Evolutionary conservation across 2,113 vertebrate species (phyloP).

Genomic region (Mastomys natalensis): DNA sequence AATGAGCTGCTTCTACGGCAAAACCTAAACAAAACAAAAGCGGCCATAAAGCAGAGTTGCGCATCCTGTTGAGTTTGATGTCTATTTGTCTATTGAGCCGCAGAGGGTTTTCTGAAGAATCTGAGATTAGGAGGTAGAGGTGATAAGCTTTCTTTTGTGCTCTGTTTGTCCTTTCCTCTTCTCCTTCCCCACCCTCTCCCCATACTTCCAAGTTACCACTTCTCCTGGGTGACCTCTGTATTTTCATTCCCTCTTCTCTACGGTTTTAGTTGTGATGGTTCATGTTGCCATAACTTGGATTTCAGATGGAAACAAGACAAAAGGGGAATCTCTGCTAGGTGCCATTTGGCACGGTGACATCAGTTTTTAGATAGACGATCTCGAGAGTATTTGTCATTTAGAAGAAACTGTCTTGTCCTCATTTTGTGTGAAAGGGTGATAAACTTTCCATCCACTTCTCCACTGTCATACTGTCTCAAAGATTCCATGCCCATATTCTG

Average conservation of each 20-base stretch:
- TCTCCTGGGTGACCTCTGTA: background rate
- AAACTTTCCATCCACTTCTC: background rate
- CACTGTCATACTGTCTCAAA: background rate
- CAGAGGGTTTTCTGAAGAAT: conserved; percentile 69
- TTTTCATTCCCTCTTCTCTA: background rate
- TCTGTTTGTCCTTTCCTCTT: conserved; percentile 73
- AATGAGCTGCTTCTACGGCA: conserved; percentile 87
- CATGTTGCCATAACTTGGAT: conserved; percentile 66
- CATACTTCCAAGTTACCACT: too few relatives aligned
- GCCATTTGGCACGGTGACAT: conserved; percentile 36
- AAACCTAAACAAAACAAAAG: conserved; percentile 81
- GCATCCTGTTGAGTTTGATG: conserved; percentile 75
- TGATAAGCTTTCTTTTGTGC: conserved; percentile 76
- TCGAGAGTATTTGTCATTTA: conserved; percentile 2
- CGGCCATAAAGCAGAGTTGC: conserved; percentile 77
- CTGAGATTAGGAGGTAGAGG: conserved; percentile 70
- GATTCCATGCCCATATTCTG: background rate
- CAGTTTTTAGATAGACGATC: conserved; percentile 13
- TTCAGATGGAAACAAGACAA: conserved; percentile 2
- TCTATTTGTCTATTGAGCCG: conserved; percentile 84
- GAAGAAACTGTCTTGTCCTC: background rate
- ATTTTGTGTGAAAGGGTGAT: background rate
- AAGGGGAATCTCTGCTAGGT: conserved; percentile 66
- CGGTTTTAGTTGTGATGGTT: conserved; percentile 69
- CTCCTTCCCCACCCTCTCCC: background rate